A percentile compares a stretch with the other conserved stretches of the same genome.
Conservation (phyloP, 1,140 invertebrate genomes). For the Drosophila tropicalis region DNA sequence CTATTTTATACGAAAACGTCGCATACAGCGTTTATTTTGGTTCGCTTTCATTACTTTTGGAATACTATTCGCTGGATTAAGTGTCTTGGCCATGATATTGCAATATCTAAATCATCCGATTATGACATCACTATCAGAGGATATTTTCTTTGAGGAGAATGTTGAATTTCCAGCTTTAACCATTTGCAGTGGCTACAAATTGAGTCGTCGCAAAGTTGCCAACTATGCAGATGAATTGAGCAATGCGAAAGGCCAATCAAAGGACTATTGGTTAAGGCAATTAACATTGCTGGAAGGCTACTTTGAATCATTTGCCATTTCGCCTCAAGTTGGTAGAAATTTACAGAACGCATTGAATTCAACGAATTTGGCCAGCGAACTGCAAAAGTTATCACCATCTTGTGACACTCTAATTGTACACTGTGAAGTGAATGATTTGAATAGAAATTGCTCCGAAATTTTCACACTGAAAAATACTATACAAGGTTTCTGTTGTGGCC, state of each 20-base stretch:
- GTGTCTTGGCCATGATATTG: constrained; percentile 43
- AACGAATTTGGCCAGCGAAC: constrained; percentile 22
- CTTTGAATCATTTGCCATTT: constrained; percentile 29
- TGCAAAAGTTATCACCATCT: constrained; percentile 43
- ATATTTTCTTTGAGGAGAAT: background rate
- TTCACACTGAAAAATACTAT: constrained; percentile 25
- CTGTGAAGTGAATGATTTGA: constrained; percentile 28
- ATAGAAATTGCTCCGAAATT: constrained; percentile 41
- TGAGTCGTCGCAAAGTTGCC: constrained; percentile 38
- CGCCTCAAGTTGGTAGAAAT: background rate
- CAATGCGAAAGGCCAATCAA: background rate
- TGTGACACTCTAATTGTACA: constrained; percentile 42
- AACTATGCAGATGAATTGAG: constrained; percentile 24
- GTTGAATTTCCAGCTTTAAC: constrained; percentile 27
- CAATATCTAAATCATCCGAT: constrained; percentile 51
- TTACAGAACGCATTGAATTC: constrained; percentile 19
- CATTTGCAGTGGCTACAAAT: constrained; percentile 53
- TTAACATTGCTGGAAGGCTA: constrained; percentile 33
- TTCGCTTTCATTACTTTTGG: constrained; percentile 57
- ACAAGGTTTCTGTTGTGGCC: constrained; percentile 49
- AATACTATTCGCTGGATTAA: constrained; percentile 42
- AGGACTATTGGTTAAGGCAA: constrained; percentile 29
- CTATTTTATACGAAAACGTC: constrained; percentile 59
- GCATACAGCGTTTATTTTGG: constrained; percentile 60
- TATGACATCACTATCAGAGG: constrained; percentile 35